Evolutionary conservation across 2,888 invertebrate genomes (phyloP).

Genomic region (Heteromurus nitidus): DNA sequence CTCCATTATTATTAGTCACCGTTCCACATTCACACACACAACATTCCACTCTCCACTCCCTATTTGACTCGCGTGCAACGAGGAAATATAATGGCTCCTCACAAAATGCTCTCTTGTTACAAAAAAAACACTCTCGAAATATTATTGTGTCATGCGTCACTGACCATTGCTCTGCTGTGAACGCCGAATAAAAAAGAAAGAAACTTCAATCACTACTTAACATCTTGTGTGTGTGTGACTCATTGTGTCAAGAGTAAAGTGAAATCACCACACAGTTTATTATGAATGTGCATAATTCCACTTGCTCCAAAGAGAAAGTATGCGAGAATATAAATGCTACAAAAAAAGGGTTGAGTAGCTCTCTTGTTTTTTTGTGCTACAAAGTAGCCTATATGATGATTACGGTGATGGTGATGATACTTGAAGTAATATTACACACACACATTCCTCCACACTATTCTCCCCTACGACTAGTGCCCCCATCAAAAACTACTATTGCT

Average conservation of each 20-base stretch:
- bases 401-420: background rate
- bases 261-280: background rate
- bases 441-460: background rate
- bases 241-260: background rate
- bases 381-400: slow-evolving; percentile 6
- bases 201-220: background rate
- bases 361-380: background rate
- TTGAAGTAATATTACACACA: background rate
- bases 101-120: background rate
- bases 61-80: background rate
- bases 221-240: background rate
- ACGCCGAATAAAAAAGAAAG: background rate
- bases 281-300: slow-evolving; percentile 5
- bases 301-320: background rate
- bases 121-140: background rate
- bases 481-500: background rate
- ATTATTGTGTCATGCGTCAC: slow-evolving; percentile 26
- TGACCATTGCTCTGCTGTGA: slow-evolving; percentile 22
- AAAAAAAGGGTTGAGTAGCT: background rate
- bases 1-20: background rate
- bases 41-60: slow-evolving; percentile 8
- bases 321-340: background rate
- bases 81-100: background rate
- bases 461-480: background rate
- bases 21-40: background rate